These are phyloP conservation scores for Mobula birostris DNA, from an alignment of 2,113 vertebrate species.

Conservation along the genomic window DNA sequence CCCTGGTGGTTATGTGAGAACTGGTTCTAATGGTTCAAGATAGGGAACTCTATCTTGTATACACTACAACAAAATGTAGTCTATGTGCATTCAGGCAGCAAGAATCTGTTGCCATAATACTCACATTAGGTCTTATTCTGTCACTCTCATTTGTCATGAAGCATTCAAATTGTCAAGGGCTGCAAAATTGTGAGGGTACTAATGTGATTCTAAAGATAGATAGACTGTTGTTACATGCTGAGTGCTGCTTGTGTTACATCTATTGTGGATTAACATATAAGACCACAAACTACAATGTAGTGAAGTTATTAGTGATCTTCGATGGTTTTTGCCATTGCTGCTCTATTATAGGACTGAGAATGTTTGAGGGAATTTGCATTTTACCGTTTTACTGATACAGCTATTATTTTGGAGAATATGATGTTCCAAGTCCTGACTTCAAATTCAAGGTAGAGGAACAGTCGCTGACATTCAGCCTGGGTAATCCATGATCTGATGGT, in stretches of 20 bases:
- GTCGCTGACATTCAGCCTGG: too few species aligned
- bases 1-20: background rate
- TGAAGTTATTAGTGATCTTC: background rate
- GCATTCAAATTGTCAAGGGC: background rate
- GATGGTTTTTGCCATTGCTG: background rate
- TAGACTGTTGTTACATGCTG: background rate
- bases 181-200: background rate
- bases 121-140: background rate
- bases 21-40: background rate
- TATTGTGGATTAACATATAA: background rate
- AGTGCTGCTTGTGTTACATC: background rate
- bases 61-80: background rate
- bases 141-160: background rate
- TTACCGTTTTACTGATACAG: background rate
- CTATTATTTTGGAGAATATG: too few species aligned
- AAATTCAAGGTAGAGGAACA: too few species aligned
- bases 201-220: background rate
- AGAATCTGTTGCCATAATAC: background rate
- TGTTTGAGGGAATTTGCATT: background rate
- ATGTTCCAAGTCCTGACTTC: too few species aligned
- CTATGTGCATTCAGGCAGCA: background rate
- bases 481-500: too few species aligned
- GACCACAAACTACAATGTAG: background rate
- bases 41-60: background rate
- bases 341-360: background rate